These are phyloP conservation scores for Darevskia nairensis DNA, from an alignment of 2,797 vertebrate species.

Conservation along the genomic window DNA sequence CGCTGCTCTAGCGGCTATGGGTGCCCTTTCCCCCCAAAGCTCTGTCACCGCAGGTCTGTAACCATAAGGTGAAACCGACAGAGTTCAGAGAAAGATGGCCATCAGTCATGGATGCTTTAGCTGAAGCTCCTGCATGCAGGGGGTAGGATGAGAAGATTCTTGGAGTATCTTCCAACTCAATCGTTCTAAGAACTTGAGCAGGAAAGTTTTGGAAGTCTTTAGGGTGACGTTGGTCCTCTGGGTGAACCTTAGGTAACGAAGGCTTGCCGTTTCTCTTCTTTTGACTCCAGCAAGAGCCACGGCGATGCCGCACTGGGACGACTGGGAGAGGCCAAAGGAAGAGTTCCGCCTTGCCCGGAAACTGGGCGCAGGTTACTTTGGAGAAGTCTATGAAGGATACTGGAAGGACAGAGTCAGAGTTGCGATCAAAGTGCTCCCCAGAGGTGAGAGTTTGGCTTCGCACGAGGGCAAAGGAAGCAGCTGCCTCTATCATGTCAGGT, in stretches of 20 bases:
- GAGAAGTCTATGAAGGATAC: conserved; percentile 81
- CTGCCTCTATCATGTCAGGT: background rate
- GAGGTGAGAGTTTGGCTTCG: conserved; percentile 55
- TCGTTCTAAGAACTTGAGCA: background rate
- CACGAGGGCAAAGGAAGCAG: background rate
- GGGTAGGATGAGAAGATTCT: no score
- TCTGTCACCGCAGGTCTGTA: no score
- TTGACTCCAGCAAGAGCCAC: conserved; percentile 73
- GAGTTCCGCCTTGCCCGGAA: conserved; percentile 81
- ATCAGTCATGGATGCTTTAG: no score
- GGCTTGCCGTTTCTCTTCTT: background rate
- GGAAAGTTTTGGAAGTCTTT: background rate
- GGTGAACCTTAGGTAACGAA: no score
- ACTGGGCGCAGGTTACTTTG: conserved; percentile 84
- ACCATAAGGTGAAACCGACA: no score
- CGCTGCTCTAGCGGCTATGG: no score
- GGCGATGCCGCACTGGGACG: conserved; percentile 76
- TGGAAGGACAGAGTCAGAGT: conserved; percentile 84
- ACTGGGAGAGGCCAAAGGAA: conserved; percentile 85
- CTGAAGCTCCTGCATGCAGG: no score
- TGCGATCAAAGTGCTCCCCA: conserved; percentile 76
- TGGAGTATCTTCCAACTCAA: no score
- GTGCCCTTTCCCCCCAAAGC: no score
- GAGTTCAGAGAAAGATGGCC: no score
- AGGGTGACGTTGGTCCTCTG: no score